Conservation (phyloP, 1,140 invertebrate genomes). For the Bombus pyrosoma region DNA sequence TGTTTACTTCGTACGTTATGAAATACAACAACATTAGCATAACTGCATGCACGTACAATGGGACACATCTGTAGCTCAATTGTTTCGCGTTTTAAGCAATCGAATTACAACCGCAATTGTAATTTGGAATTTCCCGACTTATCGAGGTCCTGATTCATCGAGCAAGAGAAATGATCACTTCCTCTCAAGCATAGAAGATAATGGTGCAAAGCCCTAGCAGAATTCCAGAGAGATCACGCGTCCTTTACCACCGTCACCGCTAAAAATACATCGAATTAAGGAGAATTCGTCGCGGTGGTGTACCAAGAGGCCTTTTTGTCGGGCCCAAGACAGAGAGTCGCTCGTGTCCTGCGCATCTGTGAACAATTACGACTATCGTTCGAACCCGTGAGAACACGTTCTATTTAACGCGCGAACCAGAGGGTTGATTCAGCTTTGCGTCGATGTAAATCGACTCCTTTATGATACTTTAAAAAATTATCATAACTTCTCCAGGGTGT, state of each 20-base stretch:
- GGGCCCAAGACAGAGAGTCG: neutral
- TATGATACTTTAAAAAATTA: neutral
- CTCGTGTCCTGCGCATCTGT: constrained; percentile 39
- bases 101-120: too few species aligned
- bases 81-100: neutral
- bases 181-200: neutral
- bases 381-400: constrained; percentile 16
- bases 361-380: constrained; percentile 46
- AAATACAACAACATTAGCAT: neutral
- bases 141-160: neutral
- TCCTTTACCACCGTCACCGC: constrained; percentile 23
- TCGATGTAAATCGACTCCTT: neutral
- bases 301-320: neutral
- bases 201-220: neutral
- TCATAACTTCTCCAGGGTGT: neutral
- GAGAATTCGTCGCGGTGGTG: constrained; percentile 37
- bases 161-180: neutral
- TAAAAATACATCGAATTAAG: constrained; percentile 49
- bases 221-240: constrained; percentile 18
- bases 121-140: neutral
- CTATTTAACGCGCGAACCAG: neutral
- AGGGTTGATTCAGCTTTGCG: neutral
- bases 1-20: neutral
- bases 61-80: neutral
- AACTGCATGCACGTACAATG: neutral